A percentile compares a stretch with the other conserved stretches of the same genome.
Evolutionary conservation across 2,113 vertebrate species (phyloP).

Genomic region (Zosterops japonicus): DNA sequence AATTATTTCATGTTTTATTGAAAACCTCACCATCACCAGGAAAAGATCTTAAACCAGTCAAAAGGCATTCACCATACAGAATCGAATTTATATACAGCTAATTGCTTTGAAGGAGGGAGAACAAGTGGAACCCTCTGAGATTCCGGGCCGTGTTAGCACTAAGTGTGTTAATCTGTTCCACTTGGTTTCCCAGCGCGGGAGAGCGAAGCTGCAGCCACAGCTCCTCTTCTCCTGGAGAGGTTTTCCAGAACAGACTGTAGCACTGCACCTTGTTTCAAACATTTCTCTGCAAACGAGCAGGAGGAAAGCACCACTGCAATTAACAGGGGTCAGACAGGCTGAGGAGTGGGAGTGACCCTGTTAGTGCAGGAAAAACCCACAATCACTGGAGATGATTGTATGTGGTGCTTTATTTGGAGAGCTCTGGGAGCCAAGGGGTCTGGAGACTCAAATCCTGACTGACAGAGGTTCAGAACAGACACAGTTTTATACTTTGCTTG

Average conservation of each 20-base stretch:
- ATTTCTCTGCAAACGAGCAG: neutral
- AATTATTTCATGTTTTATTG: slow-evolving; percentile 8
- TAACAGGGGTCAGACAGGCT: neutral
- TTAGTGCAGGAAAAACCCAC: too few relatives aligned
- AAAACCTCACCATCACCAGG: neutral
- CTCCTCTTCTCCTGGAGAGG: neutral
- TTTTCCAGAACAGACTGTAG: neutral
- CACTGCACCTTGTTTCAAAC: neutral
- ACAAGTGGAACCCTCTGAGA: neutral
- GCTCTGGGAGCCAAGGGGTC: too few relatives aligned
- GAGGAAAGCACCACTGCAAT: neutral
- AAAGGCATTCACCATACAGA: neutral
- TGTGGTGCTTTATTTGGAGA: too few relatives aligned
- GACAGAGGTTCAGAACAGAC: too few relatives aligned
- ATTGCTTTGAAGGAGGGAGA: neutral
- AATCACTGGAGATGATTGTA: too few relatives aligned
- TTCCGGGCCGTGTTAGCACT: neutral
- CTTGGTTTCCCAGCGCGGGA: neutral
- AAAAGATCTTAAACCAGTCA: neutral
- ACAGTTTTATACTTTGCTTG: too few relatives aligned
- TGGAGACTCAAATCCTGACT: too few relatives aligned
- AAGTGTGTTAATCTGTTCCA: neutral
- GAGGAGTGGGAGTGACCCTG: neutral
- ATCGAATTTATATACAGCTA: neutral
- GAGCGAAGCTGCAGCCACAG: neutral